A percentile compares a stretch with the other conserved stretches of the same genome.
Evolutionary conservation across 2,888 invertebrate genomes (phyloP).

Genomic region (Junonia oenone): DNA sequence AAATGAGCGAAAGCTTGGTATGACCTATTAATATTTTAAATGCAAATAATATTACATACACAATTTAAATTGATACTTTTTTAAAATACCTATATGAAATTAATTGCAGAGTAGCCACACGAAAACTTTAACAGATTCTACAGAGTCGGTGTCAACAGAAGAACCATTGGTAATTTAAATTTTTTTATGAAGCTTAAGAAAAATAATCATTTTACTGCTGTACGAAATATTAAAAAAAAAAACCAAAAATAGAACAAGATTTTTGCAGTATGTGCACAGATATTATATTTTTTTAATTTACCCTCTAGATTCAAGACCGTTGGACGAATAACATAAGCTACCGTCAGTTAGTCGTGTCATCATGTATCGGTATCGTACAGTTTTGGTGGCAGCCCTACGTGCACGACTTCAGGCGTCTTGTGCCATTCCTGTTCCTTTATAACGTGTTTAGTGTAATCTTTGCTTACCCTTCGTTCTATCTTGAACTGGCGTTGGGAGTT

Average conservation of each 20-base stretch:
- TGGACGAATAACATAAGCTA: conserved; percentile 70
- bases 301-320: conserved; percentile 55
- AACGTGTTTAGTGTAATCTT: conserved; percentile 60
- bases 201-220: no score
- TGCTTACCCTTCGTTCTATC: conserved; percentile 63
- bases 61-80: not conserved
- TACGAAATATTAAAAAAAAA: no score
- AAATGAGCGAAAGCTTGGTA: conserved; percentile 59
- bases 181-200: no score
- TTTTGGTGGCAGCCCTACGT: conserved; percentile 70
- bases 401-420: conserved; percentile 47
- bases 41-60: no score
- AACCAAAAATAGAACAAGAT: no score
- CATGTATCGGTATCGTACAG: conserved; percentile 62
- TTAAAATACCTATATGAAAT: not conserved
- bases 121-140: conserved; percentile 46
- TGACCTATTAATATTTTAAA: no score
- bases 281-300: no score
- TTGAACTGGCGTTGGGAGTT: conserved; percentile 64
- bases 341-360: conserved; percentile 59
- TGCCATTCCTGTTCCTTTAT: conserved; percentile 65
- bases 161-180: conserved; percentile 44
- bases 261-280: no score
- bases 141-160: conserved; percentile 45
- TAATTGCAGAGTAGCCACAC: conserved; percentile 45